phyloP scores from a whole-genome alignment of 2,888 invertebrate species.

The Crioceris asparagi region DNA sequence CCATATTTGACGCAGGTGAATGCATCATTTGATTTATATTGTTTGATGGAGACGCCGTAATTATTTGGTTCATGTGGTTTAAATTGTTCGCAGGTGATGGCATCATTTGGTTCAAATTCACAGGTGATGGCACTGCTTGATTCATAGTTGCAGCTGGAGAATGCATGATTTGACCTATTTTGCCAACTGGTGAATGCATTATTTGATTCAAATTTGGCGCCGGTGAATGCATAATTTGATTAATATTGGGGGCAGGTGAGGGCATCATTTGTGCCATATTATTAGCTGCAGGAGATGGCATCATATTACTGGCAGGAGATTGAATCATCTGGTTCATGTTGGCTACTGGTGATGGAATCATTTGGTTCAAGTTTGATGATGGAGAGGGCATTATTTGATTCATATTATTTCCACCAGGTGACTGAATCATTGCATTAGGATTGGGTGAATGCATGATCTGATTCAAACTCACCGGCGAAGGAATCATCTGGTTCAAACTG shows the following conservation, averaged over 20 bases:
- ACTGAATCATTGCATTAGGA: constrained; percentile 20
- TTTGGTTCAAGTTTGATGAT: constrained; percentile 23
- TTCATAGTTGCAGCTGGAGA: constrained; percentile 21
- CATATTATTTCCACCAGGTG: constrained; percentile 15
- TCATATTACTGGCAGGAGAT: constrained; percentile 17
- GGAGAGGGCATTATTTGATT: constrained; percentile 27
- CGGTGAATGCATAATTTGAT: constrained; percentile 25
- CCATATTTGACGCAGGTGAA: constrained; percentile 17
- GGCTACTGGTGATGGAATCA: constrained; percentile 24
- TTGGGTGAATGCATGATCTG: constrained; percentile 27
- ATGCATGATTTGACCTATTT: constrained; percentile 26
- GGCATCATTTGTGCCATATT: constrained; percentile 26
- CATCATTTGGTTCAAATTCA: constrained; percentile 26
- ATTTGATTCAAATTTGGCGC: constrained; percentile 21
- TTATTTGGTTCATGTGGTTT: constrained; percentile 19
- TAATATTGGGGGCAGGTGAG: constrained; percentile 20
- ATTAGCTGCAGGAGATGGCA: constrained; percentile 21
- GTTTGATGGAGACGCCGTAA: constrained; percentile 22
- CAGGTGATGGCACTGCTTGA: constrained; percentile 24
- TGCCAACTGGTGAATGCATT: constrained; percentile 26
- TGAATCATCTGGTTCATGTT: constrained; percentile 24
- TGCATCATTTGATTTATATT: constrained; percentile 26
- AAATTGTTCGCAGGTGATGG: constrained; percentile 19
- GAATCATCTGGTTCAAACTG: constrained; percentile 24
- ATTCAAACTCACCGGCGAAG: constrained; percentile 25